Evolutionary conservation across 2,888 invertebrate genomes (phyloP), one percentile per base, ranked within the genome.

Genomic region (Melanostoma mellinum): DNA sequence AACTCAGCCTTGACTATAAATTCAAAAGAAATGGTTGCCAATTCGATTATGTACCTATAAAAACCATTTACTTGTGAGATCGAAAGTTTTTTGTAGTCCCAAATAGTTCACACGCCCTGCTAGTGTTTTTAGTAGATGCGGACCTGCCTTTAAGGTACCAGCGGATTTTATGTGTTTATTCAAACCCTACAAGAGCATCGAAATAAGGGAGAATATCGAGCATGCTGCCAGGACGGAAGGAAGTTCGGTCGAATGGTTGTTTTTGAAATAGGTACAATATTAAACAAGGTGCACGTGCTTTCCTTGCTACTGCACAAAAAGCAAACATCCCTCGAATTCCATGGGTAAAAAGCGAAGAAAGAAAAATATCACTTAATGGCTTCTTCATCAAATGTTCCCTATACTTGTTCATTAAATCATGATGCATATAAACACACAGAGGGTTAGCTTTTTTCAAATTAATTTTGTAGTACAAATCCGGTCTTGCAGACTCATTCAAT

Each of bases 401-500:
- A 2, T 32, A 71, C 36, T 60, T 48, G 48, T 60, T 36, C 8
- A 46, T 55, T 20, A 20, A 52, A 61, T 9, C 33, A n/a, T 52
- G 55, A 9, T 20, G 33, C 38, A 33, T 65, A 36, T 20, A 6
- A 3, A 36, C 4, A n/a, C 30, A 44, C 9, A 3, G 10, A 20
- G 3, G 30, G 2, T 30, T 32, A 5, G 6, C 20, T 32, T 61
- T 38, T 52, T 50, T 50, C 30, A 72, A 56, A 61, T 75, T 46
- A 58, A 53, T 65, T 71, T 71, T 40, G 30, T 42, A 48, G 10
- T 35, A 42, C 9, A 75, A 80, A 71, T 80, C 79, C 74, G 58
- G 69, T 75, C 55, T 63, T 42, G 38, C 5, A 63, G n/a, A 63
- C 53, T 55, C 42, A 58, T 71, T 71, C 63, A 75, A 80, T 74